phyloP scores from a whole-genome alignment of 2,113 vertebrate genomes.

The Rallus limicola region DNA sequence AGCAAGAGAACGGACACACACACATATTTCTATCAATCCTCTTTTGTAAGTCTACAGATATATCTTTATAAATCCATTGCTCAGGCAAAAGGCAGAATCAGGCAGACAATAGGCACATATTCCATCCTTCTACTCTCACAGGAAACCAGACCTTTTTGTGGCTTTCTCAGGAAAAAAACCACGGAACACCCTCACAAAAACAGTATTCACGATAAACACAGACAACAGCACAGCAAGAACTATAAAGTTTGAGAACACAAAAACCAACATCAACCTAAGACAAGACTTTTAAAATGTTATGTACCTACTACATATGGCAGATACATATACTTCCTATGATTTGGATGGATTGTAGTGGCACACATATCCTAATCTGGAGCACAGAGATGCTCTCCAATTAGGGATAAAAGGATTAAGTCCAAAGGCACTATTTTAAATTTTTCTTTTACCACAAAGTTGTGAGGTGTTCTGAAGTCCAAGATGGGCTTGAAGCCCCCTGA shows the following conservation, averaged over 20 bases:
- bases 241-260: neutral
- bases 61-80: neutral
- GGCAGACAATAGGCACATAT: neutral
- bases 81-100: neutral
- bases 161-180: neutral
- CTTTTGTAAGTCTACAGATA: neutral
- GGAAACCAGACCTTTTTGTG: neutral
- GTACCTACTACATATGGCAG: conserved; percentile 37
- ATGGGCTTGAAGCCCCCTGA: conserved; percentile 77
- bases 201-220: conserved; percentile 8
- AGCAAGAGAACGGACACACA: neutral
- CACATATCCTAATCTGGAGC: conserved; percentile 50
- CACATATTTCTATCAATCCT: neutral
- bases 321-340: neutral
- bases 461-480: conserved; percentile 73
- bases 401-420: conserved; percentile 57
- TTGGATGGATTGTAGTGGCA: conserved; percentile 1
- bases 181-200: conserved; percentile 10
- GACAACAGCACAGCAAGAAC: conserved; percentile 27
- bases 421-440: conserved; percentile 72
- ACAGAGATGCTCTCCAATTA: conserved; percentile 52
- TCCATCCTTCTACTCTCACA: neutral
- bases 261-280: neutral
- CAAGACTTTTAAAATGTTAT: neutral
- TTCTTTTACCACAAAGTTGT: conserved; percentile 75